Evolutionary conservation across 2,888 invertebrate genomes (phyloP), one percentile per base, ranked within the genome.

Genomic region (Lagria hirta): DNA sequence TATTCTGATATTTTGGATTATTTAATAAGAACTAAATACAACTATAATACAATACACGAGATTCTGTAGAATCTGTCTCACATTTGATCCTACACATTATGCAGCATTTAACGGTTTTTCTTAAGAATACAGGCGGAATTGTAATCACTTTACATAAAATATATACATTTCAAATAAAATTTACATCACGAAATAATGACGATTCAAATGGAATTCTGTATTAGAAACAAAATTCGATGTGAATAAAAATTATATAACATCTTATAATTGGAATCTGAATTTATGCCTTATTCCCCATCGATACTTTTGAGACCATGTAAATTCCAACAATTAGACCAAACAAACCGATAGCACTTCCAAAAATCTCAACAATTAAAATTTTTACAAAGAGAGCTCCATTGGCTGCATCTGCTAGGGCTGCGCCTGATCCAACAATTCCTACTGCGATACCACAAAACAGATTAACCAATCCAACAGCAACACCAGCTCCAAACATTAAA

Each of bases 281-380:
- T 32, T 43, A 43, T 3, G 26, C 23, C 20, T 51, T 52, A 48
- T 61, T 54, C 1, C 64, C 64, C 64, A 64, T 64, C 22, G 57
- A 54, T 11, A 61, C 63, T 49, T 61, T 64, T 0, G 65, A 63
- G 2, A 61, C 66, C 88, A 93, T 88, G 71, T 91, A 92, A 71
- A 99, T 96, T 56, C 97, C 96, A 53, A 99, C 96, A 72, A 99
- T 99, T 41, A 99, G 81, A 38, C 99, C 99, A 73, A 99, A 99
- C 12, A 99, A 82, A 65, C 99, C 99, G 67, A 99, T 98, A 62
- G 99, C 99, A 65, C 94, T 95, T 44, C 96, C 99, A 69, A 99
- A 99, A 74, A 99, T 99, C 76, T 99, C 99, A 27, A 99, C 89
- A 71, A 99, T 97, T 24, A 99, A 81, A 70, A 99, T 96, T 74